Base-by-base conservation (phyloP, 2,113 vertebrate genomes). In the Machaerirhynchus nigripectus region DNA sequence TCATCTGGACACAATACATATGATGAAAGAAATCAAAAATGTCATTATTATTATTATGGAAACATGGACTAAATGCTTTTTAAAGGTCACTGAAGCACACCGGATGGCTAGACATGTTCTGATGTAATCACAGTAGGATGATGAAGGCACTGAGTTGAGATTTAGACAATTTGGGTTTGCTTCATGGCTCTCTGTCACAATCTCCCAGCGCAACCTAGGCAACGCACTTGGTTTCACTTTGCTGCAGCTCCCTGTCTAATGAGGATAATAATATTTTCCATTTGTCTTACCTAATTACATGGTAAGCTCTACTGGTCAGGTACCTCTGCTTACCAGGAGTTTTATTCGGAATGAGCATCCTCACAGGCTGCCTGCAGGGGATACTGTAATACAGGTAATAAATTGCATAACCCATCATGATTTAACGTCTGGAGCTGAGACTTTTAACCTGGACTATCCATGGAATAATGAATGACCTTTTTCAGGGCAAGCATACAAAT, bases 191-290 rank as follows among this genome's bases (percentile, higher is more conserved):
- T 89, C 49, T n/a, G n/a, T 63, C 77, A 84, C 33, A 64, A 26
- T 40, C 39, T 71, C 84, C 56, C 64, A 64, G 27, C 26, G 77
- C 57, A 75, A 63, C 28, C 77, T 21, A 35, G 0, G 0, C 35
- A 59, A 84, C 35, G 59, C 56, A 75, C 30, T 91, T 80, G 21
- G 61, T 61, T 85, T 85, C 75, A 80, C 61, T 82, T 37, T 77
- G 63, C 75, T 89, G 76, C 84, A 89, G 84, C 77, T 94, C 80
- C 57, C 91, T 85, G 69, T 78, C 80, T 93, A 87, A 95, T 1
- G 27, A 84, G 44, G 73, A 71, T 26, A 70, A 81, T 59, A 67
- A 44, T 47, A 73, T 73, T 84, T 92, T 55, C 79, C 39, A 84
- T 90, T 95, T 95, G 64, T 86, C 79, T 89, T 80, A 69, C 24